Evolutionary conservation across 2,888 invertebrate species (phyloP).

Genomic region (Seira musarum): DNA sequence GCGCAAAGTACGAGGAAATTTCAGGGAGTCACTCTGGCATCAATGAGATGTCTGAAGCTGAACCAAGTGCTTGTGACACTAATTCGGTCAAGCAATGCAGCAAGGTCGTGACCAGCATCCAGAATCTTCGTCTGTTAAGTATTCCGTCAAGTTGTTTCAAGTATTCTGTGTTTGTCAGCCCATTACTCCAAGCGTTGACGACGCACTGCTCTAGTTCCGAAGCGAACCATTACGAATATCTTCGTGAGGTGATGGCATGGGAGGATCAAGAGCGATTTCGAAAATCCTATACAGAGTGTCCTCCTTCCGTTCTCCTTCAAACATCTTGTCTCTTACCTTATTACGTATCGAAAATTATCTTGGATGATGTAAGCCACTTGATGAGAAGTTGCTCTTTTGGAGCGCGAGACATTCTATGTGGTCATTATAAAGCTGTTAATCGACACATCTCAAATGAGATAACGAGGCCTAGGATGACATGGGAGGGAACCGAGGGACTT

Average conservation of each 20-base stretch:
- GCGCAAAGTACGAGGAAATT: neutral
- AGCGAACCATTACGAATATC: conserved; percentile 33
- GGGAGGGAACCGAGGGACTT: conserved; percentile 48
- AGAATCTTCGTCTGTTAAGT: conserved; percentile 37
- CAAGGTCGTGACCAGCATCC: conserved; percentile 22
- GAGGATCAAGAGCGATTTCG: conserved; percentile 64
- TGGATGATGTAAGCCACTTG: conserved; percentile 55
- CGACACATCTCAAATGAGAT: conserved; percentile 51
- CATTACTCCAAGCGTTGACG: conserved; percentile 51
- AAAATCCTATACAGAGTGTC: conserved; percentile 45
- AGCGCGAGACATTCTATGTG: conserved; percentile 32
- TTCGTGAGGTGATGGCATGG: conserved; percentile 51
- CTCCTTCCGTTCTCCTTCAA: conserved; percentile 36
- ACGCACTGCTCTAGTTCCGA: too few relatives aligned
- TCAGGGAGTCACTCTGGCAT: neutral
- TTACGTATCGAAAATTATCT: conserved; percentile 59
- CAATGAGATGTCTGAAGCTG: conserved; percentile 12
- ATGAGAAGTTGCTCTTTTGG: conserved; percentile 49
- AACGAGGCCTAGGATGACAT: conserved; percentile 30
- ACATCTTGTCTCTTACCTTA: conserved; percentile 60
- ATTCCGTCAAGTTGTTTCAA: conserved; percentile 30
- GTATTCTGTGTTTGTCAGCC: conserved; percentile 55
- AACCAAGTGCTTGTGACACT: neutral
- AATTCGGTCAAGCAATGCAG: conserved; percentile 15
- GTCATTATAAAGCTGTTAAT: conserved; percentile 52